A percentile compares a stretch with the other conserved stretches of the same genome.
phyloP scores from a whole-genome alignment of 1,140 invertebrate species.

The Drosophila navojoa region DNA sequence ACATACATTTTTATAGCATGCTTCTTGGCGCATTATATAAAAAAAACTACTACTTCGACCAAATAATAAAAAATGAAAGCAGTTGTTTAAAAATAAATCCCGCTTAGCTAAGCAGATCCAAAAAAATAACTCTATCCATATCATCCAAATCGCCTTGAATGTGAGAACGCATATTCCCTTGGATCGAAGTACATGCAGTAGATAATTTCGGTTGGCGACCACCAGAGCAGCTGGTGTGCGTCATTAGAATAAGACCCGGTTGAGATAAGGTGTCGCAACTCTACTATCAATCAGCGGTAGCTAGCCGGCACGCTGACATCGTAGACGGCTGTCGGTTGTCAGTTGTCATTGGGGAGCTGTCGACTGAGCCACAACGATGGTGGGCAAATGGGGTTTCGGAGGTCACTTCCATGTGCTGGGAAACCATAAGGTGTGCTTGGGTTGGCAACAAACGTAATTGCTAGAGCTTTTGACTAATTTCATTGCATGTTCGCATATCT shows the following conservation, averaged over 20 bases:
- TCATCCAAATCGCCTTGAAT: neutral
- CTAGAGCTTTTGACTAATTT: neutral
- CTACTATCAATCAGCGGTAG: constrained; percentile 42
- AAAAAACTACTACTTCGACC: too few relatives aligned
- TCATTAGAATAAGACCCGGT: constrained; percentile 41
- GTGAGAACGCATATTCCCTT: constrained; percentile 15
- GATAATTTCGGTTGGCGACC: constrained; percentile 25
- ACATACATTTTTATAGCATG: neutral
- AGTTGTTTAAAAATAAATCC: too few relatives aligned
- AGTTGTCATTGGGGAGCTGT: constrained; percentile 48
- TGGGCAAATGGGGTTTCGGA: constrained; percentile 47
- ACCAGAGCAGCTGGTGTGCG: constrained; percentile 30
- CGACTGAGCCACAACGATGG: constrained; percentile 31
- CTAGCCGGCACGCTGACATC: neutral
- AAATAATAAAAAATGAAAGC: too few relatives aligned
- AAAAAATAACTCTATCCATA: neutral
- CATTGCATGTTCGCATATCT: neutral
- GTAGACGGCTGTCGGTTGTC: neutral
- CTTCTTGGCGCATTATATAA: neutral
- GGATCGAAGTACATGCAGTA: neutral
- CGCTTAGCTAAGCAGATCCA: too few relatives aligned
- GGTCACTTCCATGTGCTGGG: constrained; percentile 48
- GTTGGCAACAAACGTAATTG: neutral
- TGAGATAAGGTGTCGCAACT: constrained; percentile 40
- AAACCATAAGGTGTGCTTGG: constrained; percentile 37